Base-by-base conservation (phyloP, 2,888 invertebrate species). In the Hyposoter dolosus region DNA sequence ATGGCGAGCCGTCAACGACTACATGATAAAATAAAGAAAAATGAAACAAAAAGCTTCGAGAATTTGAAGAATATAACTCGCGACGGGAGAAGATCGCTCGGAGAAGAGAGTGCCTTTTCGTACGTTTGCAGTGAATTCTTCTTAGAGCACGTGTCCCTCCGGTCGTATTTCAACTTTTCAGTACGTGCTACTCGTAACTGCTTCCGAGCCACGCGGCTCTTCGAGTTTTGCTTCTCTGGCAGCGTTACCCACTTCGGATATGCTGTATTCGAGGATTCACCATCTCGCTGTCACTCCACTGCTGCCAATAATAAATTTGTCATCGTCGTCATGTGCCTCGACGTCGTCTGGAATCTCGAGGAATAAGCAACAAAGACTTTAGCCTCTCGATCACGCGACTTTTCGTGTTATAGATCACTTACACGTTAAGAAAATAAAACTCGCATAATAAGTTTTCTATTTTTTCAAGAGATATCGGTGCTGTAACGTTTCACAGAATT, bases 291-390 rank as follows among this genome's bases (percentile, higher is more conserved):
- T n/a, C 56, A 17, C 75, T 56, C 12, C 68, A 45, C 69, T n/a
- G 19, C 35, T 69, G 69, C 76, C 74, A 82, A 82, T 76, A 69
- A 82, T 82, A 82, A 76, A 76, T 82, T 82, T 82, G 82, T 82
- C 82, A 76, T 82, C 82, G 76, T 63, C 68, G 56, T 76, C 76
- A 47, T 43, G 45, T 17, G 40, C 72, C 56, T 56, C 56, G 35
- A 66, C 50, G 78, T 75, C 69, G 68, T 63, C 75, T 35, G 68
- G 82, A 60, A 32, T 53, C 82, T 60, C 75, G 75, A 68, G 35
- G 60, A 23, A 76, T 47, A 19, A 40, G 9, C 53, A 71, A 47
- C 68, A 63, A 79, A 69, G n/a, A 60, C 60, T 71, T 69, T 56
- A 28, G 56, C 43, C 56, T 68, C 47, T 19, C 32, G n/a, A 19